Conservation (phyloP, 2,113 vertebrate genomes). For the Cyprinus carpio region DNA sequence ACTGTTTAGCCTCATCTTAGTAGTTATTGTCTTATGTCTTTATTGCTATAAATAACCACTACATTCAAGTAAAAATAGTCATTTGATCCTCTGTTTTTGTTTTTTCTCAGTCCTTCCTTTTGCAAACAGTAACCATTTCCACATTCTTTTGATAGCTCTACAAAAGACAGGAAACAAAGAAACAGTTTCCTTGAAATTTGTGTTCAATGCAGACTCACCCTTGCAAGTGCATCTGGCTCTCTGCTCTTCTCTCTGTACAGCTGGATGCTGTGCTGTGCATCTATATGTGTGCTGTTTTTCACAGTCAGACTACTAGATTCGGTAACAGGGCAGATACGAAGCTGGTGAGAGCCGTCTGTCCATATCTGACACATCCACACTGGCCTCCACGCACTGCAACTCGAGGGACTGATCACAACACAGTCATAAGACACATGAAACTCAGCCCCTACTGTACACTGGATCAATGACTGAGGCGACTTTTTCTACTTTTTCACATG, state of each 20-base stretch:
- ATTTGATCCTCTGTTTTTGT: not conserved
- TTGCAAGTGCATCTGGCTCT: slow-evolving; percentile 71
- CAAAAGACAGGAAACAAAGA: not conserved
- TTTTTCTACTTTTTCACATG: not conserved
- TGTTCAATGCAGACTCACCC: slow-evolving; percentile 69
- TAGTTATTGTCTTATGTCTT: not conserved
- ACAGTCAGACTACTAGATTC: slow-evolving; percentile 76
- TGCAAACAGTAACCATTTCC: not conserved
- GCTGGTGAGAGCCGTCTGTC: slow-evolving; percentile 68
- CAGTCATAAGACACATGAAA: slow-evolving; percentile 2
- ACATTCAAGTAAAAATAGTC: not conserved
- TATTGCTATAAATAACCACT: not conserved
- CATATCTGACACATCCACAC: slow-evolving; percentile 73
- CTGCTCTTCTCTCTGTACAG: slow-evolving; percentile 79
- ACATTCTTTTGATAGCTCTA: not conserved
- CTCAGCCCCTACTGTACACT: slow-evolving; percentile 16
- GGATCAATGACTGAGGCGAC: not conserved
- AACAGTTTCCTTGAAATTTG: not conserved
- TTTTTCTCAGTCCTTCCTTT: not conserved
- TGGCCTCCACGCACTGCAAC: slow-evolving; percentile 53
- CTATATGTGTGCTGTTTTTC: slow-evolving; percentile 65
- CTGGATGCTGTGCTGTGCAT: slow-evolving; percentile 69
- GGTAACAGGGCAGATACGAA: slow-evolving; percentile 74
- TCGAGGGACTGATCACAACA: slow-evolving; percentile 68
- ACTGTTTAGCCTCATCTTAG: not conserved